phyloP scores from a whole-genome alignment of 2,888 invertebrate species.

The Nymphalis polychloros region DNA sequence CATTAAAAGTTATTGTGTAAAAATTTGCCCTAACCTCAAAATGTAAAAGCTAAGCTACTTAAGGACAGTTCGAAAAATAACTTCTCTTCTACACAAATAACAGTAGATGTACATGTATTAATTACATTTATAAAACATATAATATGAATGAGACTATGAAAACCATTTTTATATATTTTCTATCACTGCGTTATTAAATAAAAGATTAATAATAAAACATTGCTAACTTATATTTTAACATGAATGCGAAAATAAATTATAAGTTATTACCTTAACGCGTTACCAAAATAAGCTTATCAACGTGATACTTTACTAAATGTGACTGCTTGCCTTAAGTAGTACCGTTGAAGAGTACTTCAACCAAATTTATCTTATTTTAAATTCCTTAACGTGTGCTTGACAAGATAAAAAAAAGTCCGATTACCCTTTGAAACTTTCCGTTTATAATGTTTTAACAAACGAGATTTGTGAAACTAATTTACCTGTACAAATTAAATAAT shows the following conservation, averaged over 20 bases:
- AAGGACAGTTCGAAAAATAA: too few species aligned
- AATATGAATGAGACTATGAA: too few species aligned
- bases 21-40: too few species aligned
- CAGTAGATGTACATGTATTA: too few species aligned
- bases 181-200: too few species aligned
- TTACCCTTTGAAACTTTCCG: conserved; percentile 5
- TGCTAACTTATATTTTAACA: background rate
- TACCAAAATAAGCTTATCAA: conserved; percentile 10
- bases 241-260: background rate
- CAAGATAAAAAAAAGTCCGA: conserved; percentile 17
- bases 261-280: background rate
- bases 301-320: background rate
- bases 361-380: conserved; percentile 32
- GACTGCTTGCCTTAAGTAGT: conserved; percentile 11
- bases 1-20: too few species aligned
- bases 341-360: conserved; percentile 8
- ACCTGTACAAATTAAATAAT: background rate
- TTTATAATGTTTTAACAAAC: background rate
- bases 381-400: conserved; percentile 20
- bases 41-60: too few species aligned
- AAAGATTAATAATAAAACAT: background rate
- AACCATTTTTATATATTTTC: too few species aligned
- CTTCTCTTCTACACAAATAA: too few species aligned
- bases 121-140: too few species aligned
- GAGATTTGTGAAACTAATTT: background rate